These are phyloP conservation scores for Circaetus gallicus DNA, from an alignment of 2,113 vertebrate genomes.

Conservation along the genomic window DNA sequence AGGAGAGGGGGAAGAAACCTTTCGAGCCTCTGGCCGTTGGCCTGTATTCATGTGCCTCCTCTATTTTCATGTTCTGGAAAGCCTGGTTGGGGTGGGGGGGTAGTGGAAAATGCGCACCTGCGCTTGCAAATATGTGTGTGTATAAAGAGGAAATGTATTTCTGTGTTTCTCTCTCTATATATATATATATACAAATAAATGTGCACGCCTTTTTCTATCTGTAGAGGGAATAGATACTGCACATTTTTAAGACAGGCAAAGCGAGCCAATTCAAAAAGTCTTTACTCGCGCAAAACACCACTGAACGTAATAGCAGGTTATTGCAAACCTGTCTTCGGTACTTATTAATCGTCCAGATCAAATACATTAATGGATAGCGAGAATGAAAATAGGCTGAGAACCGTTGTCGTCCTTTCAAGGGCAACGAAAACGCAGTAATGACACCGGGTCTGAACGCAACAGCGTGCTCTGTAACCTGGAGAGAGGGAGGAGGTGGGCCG, in stretches of 20 bases:
- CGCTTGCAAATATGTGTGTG: background rate
- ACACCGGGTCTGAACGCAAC: background rate
- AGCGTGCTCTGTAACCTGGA: background rate
- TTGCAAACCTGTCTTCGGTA: background rate
- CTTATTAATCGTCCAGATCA: slow-evolving; percentile 23
- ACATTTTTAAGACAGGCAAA: background rate
- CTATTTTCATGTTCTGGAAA: background rate
- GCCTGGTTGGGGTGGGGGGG: fast-evolving
- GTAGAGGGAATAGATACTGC: background rate
- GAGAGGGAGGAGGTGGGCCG: background rate
- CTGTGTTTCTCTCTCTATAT: background rate
- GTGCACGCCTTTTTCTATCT: background rate
- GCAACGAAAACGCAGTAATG: background rate
- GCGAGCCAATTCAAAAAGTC: background rate
- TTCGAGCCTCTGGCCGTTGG: background rate
- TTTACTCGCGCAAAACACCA: background rate
- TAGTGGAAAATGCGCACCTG: background rate
- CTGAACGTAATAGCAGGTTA: slow-evolving; percentile 15
- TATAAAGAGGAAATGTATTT: background rate
- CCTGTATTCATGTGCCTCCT: background rate
- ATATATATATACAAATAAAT: fast-evolving
- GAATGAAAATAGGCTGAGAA: background rate
- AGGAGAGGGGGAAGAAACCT: background rate
- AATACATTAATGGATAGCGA: background rate
- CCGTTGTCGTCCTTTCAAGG: background rate